Base-by-base conservation (phyloP, 1,140 invertebrate genomes). In the Drosophila sturtevanti region DNA sequence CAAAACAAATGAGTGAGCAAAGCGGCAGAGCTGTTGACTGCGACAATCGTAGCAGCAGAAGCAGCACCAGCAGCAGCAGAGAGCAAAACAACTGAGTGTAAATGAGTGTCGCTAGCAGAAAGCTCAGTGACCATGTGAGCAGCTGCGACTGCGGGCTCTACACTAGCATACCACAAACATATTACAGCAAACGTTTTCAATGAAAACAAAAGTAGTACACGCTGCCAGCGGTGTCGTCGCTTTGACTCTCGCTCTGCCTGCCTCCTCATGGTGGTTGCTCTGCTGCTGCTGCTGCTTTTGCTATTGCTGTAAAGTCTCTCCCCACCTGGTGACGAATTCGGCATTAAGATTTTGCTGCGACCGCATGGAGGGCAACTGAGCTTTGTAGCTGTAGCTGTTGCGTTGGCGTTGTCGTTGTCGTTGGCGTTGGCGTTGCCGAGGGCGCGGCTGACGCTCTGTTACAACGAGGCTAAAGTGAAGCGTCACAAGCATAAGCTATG, bases 111-210 rank as follows among this genome's bases (percentile, higher is more conserved):
- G 63, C 34, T 35, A 21, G 51, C 62, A 65, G 61, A 77, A 89
- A 89, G 84, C 84, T 89, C 84, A 89, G 84, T 89, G 84, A 89
- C 84, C 84, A 89, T 89, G 84, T 84, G 79, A 73, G 64, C 72
- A 77, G 75, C 76, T 31, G 61, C 55, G 64, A 51, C 64, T 59
- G 16, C 52, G 52, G 52, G 38, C 52, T 58, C 52, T 68, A 71
- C 68, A 60, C 56, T 62, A 76, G 68, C 82, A 72, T 87, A 86
- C 75, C 82, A 73, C 79, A 87, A 87, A 82, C 84, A 87, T 79
- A 79, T 89, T 87, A 87, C 82, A 87, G 84, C 84, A 87, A 87
- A 87, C 82, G 84, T 87, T 87, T 87, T 87, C 82, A 87, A 87
- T 87, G 82, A 87, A 87, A 87, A 87, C 76, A 87, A 87, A 87